Conservation (phyloP, 2,888 invertebrate species). For the Mantis religiosa region DNA sequence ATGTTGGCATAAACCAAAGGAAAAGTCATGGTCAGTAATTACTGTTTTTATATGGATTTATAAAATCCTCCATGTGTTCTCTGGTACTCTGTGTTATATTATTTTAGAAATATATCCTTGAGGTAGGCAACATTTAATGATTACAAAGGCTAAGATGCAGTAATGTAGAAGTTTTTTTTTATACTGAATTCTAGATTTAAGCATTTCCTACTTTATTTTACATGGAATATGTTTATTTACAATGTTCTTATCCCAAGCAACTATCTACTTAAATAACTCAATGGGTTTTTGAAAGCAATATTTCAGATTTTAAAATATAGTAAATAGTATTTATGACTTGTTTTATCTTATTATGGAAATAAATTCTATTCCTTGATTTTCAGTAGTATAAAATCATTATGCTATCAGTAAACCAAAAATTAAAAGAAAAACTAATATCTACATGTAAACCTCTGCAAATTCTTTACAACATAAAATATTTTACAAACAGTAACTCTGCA, state of each 20-base stretch:
- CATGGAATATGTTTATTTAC: neutral
- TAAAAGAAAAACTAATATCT: neutral
- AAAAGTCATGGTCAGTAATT: neutral
- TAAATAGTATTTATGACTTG: neutral
- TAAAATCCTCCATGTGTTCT: neutral
- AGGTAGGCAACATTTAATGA: neutral
- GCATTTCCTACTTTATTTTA: neutral
- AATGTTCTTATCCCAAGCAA: neutral
- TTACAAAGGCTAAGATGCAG: neutral
- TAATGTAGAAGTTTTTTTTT: neutral
- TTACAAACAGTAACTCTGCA: neutral
- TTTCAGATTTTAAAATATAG: neutral
- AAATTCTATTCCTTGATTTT: neutral
- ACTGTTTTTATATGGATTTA: neutral
- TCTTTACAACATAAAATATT: neutral
- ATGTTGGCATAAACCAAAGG: neutral
- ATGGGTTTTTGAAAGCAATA: neutral
- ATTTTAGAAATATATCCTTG: neutral
- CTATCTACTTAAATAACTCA: neutral
- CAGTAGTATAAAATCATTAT: neutral
- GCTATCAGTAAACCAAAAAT: neutral
- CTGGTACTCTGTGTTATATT: neutral
- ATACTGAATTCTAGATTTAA: neutral
- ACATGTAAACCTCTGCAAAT: too few relatives aligned
- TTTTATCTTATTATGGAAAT: neutral